Conservation (phyloP, 2,888 invertebrate genomes). For the Ganaspis brasiliensis region DNA sequence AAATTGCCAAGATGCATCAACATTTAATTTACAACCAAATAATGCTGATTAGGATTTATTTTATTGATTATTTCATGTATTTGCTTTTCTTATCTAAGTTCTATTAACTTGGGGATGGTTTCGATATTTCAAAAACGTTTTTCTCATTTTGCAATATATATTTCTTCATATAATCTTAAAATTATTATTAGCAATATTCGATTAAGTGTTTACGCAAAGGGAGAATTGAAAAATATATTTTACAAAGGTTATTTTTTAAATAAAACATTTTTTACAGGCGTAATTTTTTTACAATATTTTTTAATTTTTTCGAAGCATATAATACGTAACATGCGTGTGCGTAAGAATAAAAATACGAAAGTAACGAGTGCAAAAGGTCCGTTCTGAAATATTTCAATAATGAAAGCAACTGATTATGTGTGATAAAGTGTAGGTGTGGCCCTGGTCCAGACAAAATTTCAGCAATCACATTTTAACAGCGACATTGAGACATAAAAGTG, state of each 20-base stretch:
- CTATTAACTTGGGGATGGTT: no score
- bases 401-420: slow-evolving; percentile 37
- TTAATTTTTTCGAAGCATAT: not conserved
- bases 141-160: no score
- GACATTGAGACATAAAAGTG: slow-evolving; percentile 24
- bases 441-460: slow-evolving; percentile 34
- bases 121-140: no score
- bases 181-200: no score
- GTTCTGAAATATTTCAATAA: slow-evolving; percentile 35
- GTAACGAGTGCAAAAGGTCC: slow-evolving; percentile 22
- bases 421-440: slow-evolving; percentile 40
- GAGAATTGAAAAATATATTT: no score
- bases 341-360: slow-evolving; percentile 35
- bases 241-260: not conserved
- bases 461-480: slow-evolving; percentile 34
- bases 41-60: slow-evolving; percentile 3
- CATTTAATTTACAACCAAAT: not conserved
- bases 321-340: slow-evolving; percentile 4
- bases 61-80: no score
- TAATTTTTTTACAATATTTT: not conserved
- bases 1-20: not conserved
- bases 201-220: no score
- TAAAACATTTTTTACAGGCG: no score
- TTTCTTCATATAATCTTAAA: no score
- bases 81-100: no score